Base-by-base conservation (phyloP, 2,888 invertebrate genomes). In the Euphydryas editha region DNA sequence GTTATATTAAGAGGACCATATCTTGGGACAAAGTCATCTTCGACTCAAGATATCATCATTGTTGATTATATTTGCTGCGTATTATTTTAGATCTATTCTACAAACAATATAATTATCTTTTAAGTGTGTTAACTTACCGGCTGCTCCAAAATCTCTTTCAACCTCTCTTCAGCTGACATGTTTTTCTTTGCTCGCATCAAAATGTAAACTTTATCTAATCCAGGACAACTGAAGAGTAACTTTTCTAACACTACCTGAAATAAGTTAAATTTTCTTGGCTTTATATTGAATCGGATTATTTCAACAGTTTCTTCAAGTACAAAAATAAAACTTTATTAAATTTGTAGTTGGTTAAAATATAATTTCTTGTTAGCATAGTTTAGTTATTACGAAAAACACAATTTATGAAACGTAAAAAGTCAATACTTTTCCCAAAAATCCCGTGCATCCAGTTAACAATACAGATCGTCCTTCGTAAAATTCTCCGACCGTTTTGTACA, bases 401-500 rank as follows among this genome's bases (percentile, higher is more conserved):
- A 8, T 46, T 18, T 18, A 58, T 44, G 8, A 46, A 17, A 17
- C 20, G 8, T 4, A 46, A 46, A 39, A 46, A 15, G 54, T 30
- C 47, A 42, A 6, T 69, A 82, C 82, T 74, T 82, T 78, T 49
- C 81, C 78, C 11, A 82, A 60, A 59, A 79, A 83, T 2, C 82
- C 82, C 0, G 82, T 80, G 0, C 75, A 81, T 36, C 83, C 83
- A 8, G 82, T 82, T 0, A 84, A 60, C 24, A 83, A 78, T 0
- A 83, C 73, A 1, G 81, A 81, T 59, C 78, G 80, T 0, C 79
- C 80, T 0, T 74, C 62, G 42, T 83, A 83, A 60, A 76, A 82
- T 1, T 79, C 75, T 0, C 76, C 69, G 1, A 81, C 67, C 0
- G 77, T 24, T 44, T 39, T 39, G 36, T 61, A 60, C 39, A 42